Conservation (phyloP, 1,140 invertebrate species). For the Pogonus chalceus region DNA sequence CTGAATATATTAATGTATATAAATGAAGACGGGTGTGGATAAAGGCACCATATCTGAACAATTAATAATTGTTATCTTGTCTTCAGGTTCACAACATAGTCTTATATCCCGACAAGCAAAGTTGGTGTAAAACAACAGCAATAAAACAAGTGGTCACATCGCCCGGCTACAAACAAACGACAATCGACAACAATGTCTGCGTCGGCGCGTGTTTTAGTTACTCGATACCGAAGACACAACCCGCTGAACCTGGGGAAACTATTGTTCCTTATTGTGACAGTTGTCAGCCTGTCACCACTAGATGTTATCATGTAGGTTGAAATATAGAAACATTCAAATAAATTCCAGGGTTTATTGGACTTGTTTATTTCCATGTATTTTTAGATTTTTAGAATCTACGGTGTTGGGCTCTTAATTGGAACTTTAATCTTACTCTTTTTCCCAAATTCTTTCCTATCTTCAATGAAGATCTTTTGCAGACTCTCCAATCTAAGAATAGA, state of each 20-base stretch:
- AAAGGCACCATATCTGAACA: too few relatives aligned
- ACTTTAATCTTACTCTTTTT: constrained; percentile 6
- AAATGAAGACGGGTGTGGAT: too few relatives aligned
- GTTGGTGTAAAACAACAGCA: constrained; percentile 57
- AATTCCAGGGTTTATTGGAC: too few relatives aligned
- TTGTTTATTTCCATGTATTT: too few relatives aligned
- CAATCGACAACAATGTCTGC: constrained; percentile 58
- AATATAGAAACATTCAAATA: constrained; percentile 6
- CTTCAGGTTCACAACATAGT: constrained; percentile 57
- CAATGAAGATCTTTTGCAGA: too few relatives aligned
- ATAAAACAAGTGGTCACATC: constrained; percentile 55
- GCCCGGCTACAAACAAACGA: constrained; percentile 48
- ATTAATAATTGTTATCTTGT: too few relatives aligned
- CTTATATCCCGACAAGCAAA: constrained; percentile 54
- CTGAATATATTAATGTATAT: too few relatives aligned
- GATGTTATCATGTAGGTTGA: constrained; percentile 49
- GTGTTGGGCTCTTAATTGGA: constrained; percentile 3
- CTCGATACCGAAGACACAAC: constrained; percentile 54
- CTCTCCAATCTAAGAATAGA: too few relatives aligned
- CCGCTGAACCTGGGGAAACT: constrained; percentile 52
- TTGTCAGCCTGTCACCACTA: constrained; percentile 50
- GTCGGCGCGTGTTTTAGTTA: constrained; percentile 60
- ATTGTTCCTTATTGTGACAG: constrained; percentile 58
- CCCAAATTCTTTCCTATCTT: too few relatives aligned
- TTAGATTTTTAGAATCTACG: background rate